Conservation (phyloP, 2,113 vertebrate genomes). For the Jacana jacana region DNA sequence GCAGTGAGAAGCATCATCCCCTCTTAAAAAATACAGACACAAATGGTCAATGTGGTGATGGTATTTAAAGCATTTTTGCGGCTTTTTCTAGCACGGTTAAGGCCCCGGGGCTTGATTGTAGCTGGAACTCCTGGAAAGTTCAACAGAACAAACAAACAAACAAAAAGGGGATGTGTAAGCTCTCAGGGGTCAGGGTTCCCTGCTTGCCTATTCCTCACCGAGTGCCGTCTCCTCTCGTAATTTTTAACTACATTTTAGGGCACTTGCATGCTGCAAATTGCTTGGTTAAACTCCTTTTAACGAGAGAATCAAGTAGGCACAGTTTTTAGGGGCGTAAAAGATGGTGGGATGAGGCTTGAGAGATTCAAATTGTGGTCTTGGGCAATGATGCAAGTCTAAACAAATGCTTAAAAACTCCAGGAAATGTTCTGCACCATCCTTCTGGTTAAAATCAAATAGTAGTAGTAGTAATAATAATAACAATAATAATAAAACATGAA, state of each 20-base stretch:
- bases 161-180: neutral
- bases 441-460: neutral
- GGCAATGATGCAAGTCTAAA: neutral
- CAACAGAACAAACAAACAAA: neutral
- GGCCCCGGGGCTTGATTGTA: neutral
- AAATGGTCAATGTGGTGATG: fast-evolving
- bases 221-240: neutral
- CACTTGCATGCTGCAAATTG: neutral
- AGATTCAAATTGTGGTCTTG: neutral
- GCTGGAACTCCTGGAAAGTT: neutral
- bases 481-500: too few species aligned
- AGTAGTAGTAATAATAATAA: neutral
- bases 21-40: neutral
- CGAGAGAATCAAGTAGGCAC: neutral
- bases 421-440: neutral
- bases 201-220: neutral
- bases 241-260: neutral
- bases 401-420: neutral
- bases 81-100: neutral
- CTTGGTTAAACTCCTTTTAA: neutral
- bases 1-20: neutral
- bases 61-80: neutral
- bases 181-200: neutral
- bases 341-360: neutral
- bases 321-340: neutral